Base-by-base conservation (phyloP, 1,140 invertebrate genomes). In the Nixonia krombeini region DNA sequence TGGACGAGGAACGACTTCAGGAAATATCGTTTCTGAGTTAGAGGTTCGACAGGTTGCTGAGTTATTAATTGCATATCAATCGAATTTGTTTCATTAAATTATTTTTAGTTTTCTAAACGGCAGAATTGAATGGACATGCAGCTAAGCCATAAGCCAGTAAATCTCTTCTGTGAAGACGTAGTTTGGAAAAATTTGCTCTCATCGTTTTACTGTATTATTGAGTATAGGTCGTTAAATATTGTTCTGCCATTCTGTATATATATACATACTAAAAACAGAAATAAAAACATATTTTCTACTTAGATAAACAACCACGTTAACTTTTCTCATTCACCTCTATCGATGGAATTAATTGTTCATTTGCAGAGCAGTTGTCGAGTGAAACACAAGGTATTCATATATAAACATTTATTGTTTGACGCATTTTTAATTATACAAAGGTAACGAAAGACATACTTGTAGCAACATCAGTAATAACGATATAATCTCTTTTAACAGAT, bases 341-440 rank as follows among this genome's bases (percentile, higher is more conserved):
- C 8, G 1, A 12, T 10, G 3, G 23, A 28, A 50, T 26, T 37
- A 33, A 17, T n/a, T n/a, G n/a, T n/a, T n/a, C n/a, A n/a, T n/a
- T n/a, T n/a, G n/a, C n/a, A n/a, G n/a, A n/a, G n/a, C n/a, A n/a
- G n/a, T n/a, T n/a, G n/a, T n/a, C n/a, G n/a, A n/a, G 8, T 10
- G 13, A n/a, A 33, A 21, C 13, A 2, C 23, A 46, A 31, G 23
- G n/a, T 21, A 31, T 67, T 74, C 49, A 65, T 75, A 58, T 75
- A 75, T 67, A 75, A 75, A 75, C 73, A 73, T 75, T 75, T 73
- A 75, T 73, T 73, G 51, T 67, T 72, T 71, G 62, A 73, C 49
- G 49, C 58, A 63, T 66, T 47, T 70, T 55, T 50, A 70, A 68
- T 73, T 50, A 71, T 76, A 74, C 49, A 76, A 76, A 76, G 66